Evolutionary conservation across 2,113 vertebrate genomes (phyloP), one percentile per base, ranked within the genome.

Genomic region (Phyllopteryx taeniolatus): DNA sequence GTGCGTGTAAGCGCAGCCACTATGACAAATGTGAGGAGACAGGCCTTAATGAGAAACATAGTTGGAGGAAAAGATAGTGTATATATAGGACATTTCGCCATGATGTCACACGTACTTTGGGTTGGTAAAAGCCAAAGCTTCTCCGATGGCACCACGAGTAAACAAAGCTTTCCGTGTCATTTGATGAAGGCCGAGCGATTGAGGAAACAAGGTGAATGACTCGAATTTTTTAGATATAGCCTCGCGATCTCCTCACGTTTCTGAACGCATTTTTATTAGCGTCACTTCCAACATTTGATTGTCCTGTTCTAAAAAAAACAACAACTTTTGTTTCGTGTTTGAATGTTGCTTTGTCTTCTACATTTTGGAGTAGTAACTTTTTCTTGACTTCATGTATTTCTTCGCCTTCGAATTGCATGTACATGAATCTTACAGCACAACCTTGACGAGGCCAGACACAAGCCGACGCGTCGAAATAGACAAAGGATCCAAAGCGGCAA

Each of bases 11-110:
- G 47, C 56, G 72, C 33, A 74, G 57, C 76, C 79, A 77, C 59
- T 81, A 47, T 79, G 86, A 88, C 82, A 86, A 83, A 83, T 74
- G 68, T 74, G 74, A 80, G 76, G 75, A 70, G 79, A 79, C 83
- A 75, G 73, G 56, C 72, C 44, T 51, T 86, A 78, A 83, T 83
- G 78, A 80, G 73, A 85, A 81, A 77, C 72, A 73, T 49, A 73
- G 79, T 70, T 67, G 72, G 44, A 75, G 57, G 46, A 74, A 57
- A n/a, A 33, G 22, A 56, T 53, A 47, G 27, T 27, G 61, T 31
- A 35, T 42, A 35, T 63, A 63, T 63, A 57, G 54, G 54, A 57
- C 54, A 57, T 12, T 57, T 57, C n/a, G 1, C 9, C 6, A 3
- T 57, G 54, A 9, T 12, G n/a, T 56, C n/a, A 57, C 54, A 20